phyloP scores from a whole-genome alignment of 2,797 vertebrate genomes.

The Pangasius djambal region DNA sequence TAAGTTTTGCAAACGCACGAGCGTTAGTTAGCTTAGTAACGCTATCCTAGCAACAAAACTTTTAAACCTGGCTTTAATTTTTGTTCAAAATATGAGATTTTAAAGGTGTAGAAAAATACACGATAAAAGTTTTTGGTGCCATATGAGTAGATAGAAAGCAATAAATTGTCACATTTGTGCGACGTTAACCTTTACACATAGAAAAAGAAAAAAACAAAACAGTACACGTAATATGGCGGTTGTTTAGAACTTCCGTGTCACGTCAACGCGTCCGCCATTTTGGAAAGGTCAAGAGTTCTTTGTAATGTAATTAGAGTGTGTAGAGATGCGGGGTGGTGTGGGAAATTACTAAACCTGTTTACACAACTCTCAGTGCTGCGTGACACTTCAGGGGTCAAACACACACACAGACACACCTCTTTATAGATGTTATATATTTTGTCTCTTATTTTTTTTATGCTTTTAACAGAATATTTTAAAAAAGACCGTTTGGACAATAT shows the following conservation, averaged over 20 bases:
- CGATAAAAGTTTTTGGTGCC: neutral
- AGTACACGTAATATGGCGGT: neutral
- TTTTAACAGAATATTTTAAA: neutral
- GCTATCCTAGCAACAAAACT: neutral
- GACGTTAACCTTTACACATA: neutral
- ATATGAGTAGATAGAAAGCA: neutral
- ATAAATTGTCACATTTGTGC: neutral
- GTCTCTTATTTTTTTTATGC: too few relatives aligned
- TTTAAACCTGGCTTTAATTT: too few relatives aligned
- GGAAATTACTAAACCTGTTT: neutral
- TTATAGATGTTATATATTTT: neutral
- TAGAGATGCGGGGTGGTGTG: neutral
- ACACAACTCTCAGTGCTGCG: too few relatives aligned
- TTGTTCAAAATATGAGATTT: neutral
- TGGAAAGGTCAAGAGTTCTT: neutral
- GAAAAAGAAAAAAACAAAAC: neutral
- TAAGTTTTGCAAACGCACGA: neutral
- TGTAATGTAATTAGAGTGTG: neutral
- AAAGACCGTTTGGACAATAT: neutral
- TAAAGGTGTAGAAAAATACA: neutral
- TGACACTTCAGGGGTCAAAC: neutral
- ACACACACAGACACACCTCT: too few relatives aligned
- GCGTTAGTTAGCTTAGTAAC: neutral
- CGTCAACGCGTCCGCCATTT: constrained; percentile 12
- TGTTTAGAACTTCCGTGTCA: neutral